Percentiles rank a stretch among this genome's conserved stretches.
Evolutionary conservation across 2,113 vertebrate genomes (phyloP).

Genomic region (Sakesphorus luctuosus): DNA sequence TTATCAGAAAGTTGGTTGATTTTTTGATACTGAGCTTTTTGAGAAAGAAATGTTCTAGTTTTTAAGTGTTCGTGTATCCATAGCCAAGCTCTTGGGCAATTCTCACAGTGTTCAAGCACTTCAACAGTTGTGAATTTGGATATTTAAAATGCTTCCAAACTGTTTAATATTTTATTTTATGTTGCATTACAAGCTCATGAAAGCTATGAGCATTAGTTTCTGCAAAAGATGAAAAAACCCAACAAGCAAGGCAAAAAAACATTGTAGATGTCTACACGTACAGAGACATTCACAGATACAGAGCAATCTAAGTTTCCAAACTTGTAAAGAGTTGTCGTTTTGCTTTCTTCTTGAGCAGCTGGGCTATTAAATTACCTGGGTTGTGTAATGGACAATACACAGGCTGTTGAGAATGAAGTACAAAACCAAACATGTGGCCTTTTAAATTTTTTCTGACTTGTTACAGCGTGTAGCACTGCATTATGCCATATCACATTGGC

Average conservation of each 20-base stretch:
- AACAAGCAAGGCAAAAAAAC: background rate
- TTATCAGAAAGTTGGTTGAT: background rate
- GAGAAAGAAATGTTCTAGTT: background rate
- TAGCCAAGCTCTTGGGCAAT: background rate
- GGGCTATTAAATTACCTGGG: constrained; percentile 30
- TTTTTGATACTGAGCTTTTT: background rate
- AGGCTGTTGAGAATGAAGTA: constrained; percentile 26
- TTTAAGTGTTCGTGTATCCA: background rate
- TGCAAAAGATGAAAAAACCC: accelerated
- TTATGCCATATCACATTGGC: constrained; percentile 5
- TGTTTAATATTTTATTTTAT: background rate
- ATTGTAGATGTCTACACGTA: background rate
- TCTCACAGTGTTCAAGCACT: background rate
- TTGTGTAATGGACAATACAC: constrained; percentile 17
- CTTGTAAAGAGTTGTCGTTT: constrained; percentile 1
- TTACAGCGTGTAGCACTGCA: background rate
- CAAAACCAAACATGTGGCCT: constrained; percentile 25
- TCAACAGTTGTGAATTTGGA: background rate
- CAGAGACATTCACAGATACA: background rate
- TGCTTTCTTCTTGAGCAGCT: background rate
- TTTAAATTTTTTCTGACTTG: constrained; percentile 39
- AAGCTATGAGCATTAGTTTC: background rate
- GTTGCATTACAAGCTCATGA: background rate
- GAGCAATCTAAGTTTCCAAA: background rate
- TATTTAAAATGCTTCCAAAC: background rate